phyloP scores from a whole-genome alignment of 1,140 invertebrate species.

The Oscheius sp. region DNA sequence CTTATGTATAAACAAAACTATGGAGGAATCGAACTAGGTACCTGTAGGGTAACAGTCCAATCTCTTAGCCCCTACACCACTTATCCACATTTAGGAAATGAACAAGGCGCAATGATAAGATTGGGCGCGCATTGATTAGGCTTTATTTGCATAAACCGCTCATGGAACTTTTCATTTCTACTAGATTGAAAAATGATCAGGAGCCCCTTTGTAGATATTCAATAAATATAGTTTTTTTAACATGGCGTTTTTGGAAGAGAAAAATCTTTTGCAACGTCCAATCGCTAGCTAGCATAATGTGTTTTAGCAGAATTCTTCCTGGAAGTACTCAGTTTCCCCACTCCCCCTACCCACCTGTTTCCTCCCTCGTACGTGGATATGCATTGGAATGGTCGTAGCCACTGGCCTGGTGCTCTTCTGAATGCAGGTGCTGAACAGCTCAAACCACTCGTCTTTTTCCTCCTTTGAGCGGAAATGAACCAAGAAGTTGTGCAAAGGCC shows the following conservation, averaged over 20 bases:
- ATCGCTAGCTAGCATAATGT: not conserved
- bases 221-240: not conserved
- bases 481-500: slow-evolving; percentile 63
- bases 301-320: not conserved
- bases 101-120: no score
- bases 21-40: no score
- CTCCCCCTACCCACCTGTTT: slow-evolving; percentile 38
- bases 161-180: not conserved
- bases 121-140: no score
- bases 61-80: no score
- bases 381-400: slow-evolving; percentile 36
- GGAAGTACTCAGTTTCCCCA: not conserved
- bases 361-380: slow-evolving; percentile 36
- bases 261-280: not conserved
- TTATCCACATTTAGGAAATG: no score
- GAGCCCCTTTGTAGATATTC: not conserved
- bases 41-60: no score
- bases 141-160: no score
- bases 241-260: not conserved
- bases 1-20: no score
- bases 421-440: slow-evolving; percentile 47
- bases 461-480: slow-evolving; percentile 62
- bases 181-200: not conserved
- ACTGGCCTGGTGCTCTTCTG: slow-evolving; percentile 20
- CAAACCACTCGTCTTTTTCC: slow-evolving; percentile 61